Evolutionary conservation across 2,113 vertebrate genomes (phyloP).

Genomic region (Triplophysa dalaica): DNA sequence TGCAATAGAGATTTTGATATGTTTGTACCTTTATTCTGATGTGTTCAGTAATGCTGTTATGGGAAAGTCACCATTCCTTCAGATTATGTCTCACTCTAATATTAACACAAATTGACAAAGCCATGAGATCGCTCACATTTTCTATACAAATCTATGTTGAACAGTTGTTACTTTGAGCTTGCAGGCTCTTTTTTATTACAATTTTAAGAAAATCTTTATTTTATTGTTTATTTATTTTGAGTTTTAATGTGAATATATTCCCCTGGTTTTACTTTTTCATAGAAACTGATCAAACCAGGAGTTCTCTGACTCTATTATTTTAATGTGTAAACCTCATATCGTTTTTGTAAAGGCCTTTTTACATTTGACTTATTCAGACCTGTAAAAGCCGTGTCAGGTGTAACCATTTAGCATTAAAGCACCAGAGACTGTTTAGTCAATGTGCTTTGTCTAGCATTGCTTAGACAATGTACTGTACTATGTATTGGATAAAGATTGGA

Average conservation of each 20-base stretch:
- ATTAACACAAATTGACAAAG: not conserved
- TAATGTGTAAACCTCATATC: too few relatives aligned
- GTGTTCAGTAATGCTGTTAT: constrained; percentile 20
- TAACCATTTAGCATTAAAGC: constrained; percentile 30
- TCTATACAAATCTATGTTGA: not conserved
- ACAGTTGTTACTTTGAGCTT: not conserved
- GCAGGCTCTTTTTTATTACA: not conserved
- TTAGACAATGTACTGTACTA: constrained; percentile 2
- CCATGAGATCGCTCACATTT: constrained; percentile 16
- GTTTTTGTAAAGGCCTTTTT: not conserved
- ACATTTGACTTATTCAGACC: constrained; percentile 6
- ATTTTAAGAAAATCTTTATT: not conserved
- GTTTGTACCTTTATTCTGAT: constrained; percentile 9
- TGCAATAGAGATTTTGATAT: constrained; percentile 1
- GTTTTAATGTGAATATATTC: not conserved
- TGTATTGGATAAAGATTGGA: constrained; percentile 24
- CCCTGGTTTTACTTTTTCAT: not conserved
- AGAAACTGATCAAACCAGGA: not conserved
- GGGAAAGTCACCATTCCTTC: constrained; percentile 13
- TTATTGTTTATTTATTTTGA: constrained; percentile 13
- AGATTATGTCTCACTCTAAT: not conserved
- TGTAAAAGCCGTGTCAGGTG: constrained; percentile 40
- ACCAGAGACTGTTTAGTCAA: constrained; percentile 4
- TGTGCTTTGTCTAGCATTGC: constrained; percentile 19
- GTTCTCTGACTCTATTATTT: too few relatives aligned